Evolutionary conservation across 2,113 vertebrate genomes (phyloP), one percentile per base, ranked within the genome.

Genomic region (Chiloscyllium plagiosum): DNA sequence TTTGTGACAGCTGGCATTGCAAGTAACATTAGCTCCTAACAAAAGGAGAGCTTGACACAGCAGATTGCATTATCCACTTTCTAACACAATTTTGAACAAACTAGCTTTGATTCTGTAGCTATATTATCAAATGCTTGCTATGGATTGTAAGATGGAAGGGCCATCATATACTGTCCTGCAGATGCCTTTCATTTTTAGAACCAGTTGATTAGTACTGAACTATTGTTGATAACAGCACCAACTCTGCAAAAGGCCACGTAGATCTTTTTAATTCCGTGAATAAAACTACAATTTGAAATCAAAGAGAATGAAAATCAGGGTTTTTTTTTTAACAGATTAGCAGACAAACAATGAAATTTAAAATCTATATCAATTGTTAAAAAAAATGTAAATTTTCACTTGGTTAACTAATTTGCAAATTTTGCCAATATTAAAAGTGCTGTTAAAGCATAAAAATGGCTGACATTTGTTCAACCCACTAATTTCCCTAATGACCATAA

Each of bases 41-140:
- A 94, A 47, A 47, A n/a, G 33, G 50, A 70, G 65, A 47, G 8
- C 68, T 70, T 70, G 37, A 94, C 26, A 15, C 42, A 72, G 69
- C 68, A 95, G 37, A 95, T 95, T 95, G 42, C 42, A 19, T 95
- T 95, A 72, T 95, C 68, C 69, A 50, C 3, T 95, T 72, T 95
- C 94, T 95, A 47, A 76, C 72, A 52, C 24, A 95, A 50, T 72
- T 52, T 93, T 72, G 7, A 8, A 52, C 26, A 72, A 68, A 76
- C 37, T 52, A 50, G 42, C 37, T 95, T 70, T 76, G 94, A 95
- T 95, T 95, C 72, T 69, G 24, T 47, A 50, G 69, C 93, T 50
- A 3, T 72, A 72, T 24, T 72, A 8, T 50, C 37, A 94, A 66
- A 33, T 65, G 29, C 65, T 94, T 66, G 42, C 42, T 13, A 70